Evolutionary conservation across 2,888 invertebrate species (phyloP).

Genomic region (Nebria salina): DNA sequence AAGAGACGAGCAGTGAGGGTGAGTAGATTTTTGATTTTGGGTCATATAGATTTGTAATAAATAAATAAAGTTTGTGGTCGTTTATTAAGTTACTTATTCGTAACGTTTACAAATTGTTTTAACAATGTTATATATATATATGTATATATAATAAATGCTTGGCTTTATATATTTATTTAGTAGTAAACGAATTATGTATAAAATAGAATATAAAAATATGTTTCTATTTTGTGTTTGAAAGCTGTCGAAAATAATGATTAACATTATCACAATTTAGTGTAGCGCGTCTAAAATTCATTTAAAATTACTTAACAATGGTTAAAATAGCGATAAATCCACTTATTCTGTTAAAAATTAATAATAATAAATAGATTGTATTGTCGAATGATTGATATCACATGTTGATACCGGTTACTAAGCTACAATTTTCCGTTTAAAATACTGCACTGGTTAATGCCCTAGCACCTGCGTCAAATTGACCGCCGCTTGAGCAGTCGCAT

Average conservation of each 20-base stretch:
- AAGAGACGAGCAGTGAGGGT: conserved; percentile 12
- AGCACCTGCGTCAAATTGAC: neutral
- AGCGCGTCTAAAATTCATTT: neutral
- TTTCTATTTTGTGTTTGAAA: neutral
- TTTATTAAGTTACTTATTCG: no score
- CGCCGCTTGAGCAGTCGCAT: neutral
- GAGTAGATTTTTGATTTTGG: neutral
- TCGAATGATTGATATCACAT: neutral
- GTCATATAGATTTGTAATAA: no score
- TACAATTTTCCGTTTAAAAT: neutral
- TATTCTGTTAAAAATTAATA: no score
- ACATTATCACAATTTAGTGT: neutral
- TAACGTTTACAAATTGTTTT: no score
- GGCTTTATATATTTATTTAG: no score
- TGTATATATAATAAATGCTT: no score
- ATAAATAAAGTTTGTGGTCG: no score
- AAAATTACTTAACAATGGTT: no score
- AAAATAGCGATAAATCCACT: no score
- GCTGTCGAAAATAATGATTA: neutral
- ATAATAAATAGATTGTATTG: neutral
- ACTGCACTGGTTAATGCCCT: neutral
- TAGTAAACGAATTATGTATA: neutral
- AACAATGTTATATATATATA: no score
- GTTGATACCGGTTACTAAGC: neutral
- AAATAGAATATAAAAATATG: neutral